Evolutionary conservation across 2,888 invertebrate species (phyloP), one percentile per base, ranked within the genome.

Genomic region (Eurois occulta): DNA sequence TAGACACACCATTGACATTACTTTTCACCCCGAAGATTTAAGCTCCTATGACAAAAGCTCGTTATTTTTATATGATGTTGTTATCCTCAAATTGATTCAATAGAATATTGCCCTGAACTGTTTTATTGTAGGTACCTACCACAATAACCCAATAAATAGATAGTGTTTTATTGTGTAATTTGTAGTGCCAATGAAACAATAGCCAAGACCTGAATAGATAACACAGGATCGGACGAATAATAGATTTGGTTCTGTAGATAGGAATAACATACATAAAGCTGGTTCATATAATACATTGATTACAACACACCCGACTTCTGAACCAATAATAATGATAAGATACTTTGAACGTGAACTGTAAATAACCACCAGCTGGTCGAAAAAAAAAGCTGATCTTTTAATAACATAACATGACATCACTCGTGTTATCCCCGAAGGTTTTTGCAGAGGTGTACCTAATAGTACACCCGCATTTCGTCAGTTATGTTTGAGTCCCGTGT

Each of bases 131-230:
- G 38, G 7, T 38, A 38, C 4, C 43, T 35, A 35, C 35, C 10
- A 46, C 41, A 46, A 55, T 41, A 7, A 8, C 6, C n/a, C 24
- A 46, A 52, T 70, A 46, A 58, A 58, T 28, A 58, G 68, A 65
- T 69, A 71, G 24, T 70, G 43, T 62, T 71, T 52, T 35, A 64
- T 43, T 58, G 55, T 18, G 38, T 32, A 67, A 70, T 46, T 35
- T 67, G n/a, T 18, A 62, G 24, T 38, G 52, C n/a, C 80, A 60
- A 65, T 69, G n/a, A 72, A 84, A 72, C 69, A 69, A 69, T 64
- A 69, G 73, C 66, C 79, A 67, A 70, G 72, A 60, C 67, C 46
- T 69, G 46, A 58, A 78, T 71, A 79, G 67, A 84, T 75, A 72
- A 83, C 66, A 6, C 28, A 21, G 18, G 24, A 28, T 48, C 8